A percentile compares a stretch with the other conserved stretches of the same genome.
phyloP scores from a whole-genome alignment of 2,797 vertebrate genomes.

The Cirrhinus mrigala region DNA sequence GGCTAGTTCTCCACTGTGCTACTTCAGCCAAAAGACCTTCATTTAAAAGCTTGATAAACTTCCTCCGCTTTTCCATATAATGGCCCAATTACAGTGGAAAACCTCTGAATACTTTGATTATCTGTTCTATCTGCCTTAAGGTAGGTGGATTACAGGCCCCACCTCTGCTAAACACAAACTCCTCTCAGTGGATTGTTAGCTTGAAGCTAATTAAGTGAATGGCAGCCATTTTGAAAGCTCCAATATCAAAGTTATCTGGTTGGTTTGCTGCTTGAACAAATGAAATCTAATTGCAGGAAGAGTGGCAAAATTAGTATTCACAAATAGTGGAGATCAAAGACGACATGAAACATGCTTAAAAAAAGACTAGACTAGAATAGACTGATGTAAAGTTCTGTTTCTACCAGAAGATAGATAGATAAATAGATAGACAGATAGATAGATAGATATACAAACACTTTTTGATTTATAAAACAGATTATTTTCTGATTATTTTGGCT shows the following conservation, averaged over 20 bases:
- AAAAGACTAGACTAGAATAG: too few species aligned
- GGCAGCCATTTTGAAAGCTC: constrained; percentile 34
- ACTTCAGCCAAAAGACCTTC: neutral
- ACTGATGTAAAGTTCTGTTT: neutral
- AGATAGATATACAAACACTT: too few species aligned
- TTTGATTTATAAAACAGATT: too few species aligned
- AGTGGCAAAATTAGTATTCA: neutral
- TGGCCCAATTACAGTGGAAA: neutral
- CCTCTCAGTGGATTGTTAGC: neutral
- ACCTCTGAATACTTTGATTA: neutral
- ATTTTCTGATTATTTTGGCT: too few species aligned
- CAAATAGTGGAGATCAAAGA: neutral
- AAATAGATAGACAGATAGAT: neutral
- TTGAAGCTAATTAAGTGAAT: neutral
- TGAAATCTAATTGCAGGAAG: neutral
- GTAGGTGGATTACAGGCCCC: neutral
- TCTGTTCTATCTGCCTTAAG: neutral
- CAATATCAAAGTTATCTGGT: neutral
- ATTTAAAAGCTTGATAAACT: constrained; percentile 13
- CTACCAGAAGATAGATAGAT: neutral
- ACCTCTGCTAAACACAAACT: neutral
- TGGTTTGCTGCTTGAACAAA: neutral
- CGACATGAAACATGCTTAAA: neutral
- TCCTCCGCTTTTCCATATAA: constrained; percentile 14
- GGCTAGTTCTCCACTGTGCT: neutral